Percentiles rank a stretch among this genome's conserved stretches.
Conservation (phyloP, 1,140 invertebrate genomes). For the Dermatophagoides farinae region DNA sequence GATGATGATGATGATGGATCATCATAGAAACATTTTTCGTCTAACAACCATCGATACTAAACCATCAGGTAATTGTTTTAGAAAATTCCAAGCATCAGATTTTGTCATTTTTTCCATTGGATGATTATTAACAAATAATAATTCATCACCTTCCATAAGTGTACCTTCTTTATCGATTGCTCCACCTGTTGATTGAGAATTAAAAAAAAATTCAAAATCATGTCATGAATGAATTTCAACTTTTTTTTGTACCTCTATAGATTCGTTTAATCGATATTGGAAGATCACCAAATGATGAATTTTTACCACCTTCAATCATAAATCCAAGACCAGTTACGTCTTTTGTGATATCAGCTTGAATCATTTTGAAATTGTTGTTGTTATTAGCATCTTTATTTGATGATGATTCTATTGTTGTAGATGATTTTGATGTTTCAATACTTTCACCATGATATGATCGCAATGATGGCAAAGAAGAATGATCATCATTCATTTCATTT, state of each 20-base stretch:
- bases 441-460: not conserved
- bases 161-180: slow-evolving; percentile 66
- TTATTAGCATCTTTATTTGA: not conserved
- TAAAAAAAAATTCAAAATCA: slow-evolving; percentile 12
- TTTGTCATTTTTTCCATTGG: slow-evolving; percentile 59
- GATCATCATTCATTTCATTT: not conserved
- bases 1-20: too few relatives aligned
- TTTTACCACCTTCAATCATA: slow-evolving; percentile 71
- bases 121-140: slow-evolving; percentile 55
- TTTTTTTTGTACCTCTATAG: slow-evolving; percentile 20
- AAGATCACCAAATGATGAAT: slow-evolving; percentile 62
- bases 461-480: not conserved
- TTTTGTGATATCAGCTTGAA: slow-evolving; percentile 44
- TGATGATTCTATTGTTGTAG: not conserved
- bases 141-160: slow-evolving; percentile 61
- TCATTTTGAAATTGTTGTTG: slow-evolving; percentile 7
- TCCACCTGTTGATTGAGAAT: slow-evolving; percentile 50
- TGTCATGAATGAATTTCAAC: not conserved
- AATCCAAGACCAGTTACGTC: slow-evolving; percentile 74
- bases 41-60: slow-evolving; percentile 3
- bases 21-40: slow-evolving; percentile 1
- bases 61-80: slow-evolving; percentile 70
- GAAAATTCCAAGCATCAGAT: slow-evolving; percentile 76
- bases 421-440: not conserved
- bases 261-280: slow-evolving; percentile 29